These are phyloP conservation scores for Natator depressus DNA, from an alignment of 2,113 vertebrate species.

Conservation along the genomic window DNA sequence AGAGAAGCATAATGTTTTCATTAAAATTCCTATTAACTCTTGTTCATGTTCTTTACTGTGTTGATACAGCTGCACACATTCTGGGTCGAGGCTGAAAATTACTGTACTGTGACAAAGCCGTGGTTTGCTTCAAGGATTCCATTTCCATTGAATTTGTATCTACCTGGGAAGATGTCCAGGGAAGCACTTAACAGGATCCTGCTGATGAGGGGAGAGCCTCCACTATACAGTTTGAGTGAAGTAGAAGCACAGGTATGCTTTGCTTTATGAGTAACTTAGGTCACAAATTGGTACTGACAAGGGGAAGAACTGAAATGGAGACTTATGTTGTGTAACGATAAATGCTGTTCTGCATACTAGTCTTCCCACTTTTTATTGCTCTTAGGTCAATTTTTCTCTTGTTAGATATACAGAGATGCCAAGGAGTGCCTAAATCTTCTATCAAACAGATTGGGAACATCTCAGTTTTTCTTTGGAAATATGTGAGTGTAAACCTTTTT, in stretches of 20 bases:
- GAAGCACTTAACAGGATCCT: constrained; percentile 90
- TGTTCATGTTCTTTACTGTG: constrained; percentile 1
- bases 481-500: constrained; percentile 81
- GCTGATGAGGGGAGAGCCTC: constrained; percentile 89
- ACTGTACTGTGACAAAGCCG: constrained; percentile 90
- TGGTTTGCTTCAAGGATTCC: constrained; percentile 95
- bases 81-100: constrained; percentile 97
- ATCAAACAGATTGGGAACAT: constrained; percentile 92
- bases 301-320: neutral
- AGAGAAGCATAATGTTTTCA: neutral
- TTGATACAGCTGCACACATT: constrained; percentile 93
- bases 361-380: neutral
- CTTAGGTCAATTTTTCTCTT: constrained; percentile 63
- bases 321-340: neutral
- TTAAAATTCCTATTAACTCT: neutral
- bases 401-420: constrained; percentile 96
- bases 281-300: neutral
- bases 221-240: constrained; percentile 87
- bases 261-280: rapidly evolving
- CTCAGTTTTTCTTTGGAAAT: constrained; percentile 94
- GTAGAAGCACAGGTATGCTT: constrained; percentile 91
- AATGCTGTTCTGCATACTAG: neutral
- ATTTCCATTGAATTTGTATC: constrained; percentile 91
- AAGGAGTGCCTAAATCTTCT: constrained; percentile 98
- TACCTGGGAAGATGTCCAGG: constrained; percentile 88